Conservation (phyloP, 2,888 invertebrate species). For the Arge pagana region DNA sequence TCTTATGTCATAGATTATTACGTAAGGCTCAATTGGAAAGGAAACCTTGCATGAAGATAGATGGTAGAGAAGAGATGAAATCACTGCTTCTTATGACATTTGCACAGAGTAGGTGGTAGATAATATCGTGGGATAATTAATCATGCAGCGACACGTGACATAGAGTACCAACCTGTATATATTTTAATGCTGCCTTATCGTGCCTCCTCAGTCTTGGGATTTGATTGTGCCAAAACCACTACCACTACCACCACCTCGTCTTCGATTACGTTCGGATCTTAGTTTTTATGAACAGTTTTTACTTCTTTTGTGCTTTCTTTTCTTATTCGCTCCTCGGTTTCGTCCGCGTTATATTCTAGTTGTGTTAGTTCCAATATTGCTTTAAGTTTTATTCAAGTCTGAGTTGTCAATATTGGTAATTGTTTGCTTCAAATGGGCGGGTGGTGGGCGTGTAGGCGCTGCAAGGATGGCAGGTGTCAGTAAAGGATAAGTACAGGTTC, state of each 20-base stretch:
- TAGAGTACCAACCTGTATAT: constrained; percentile 1
- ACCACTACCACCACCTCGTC: constrained; percentile 42
- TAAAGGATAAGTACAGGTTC: constrained; percentile 54
- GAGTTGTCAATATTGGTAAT: constrained; percentile 25
- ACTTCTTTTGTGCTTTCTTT: constrained; percentile 27
- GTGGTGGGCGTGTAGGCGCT: constrained; percentile 52
- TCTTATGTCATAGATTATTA: too few species aligned
- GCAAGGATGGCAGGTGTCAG: constrained; percentile 56
- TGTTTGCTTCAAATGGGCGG: constrained; percentile 44
- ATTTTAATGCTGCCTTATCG: neutral
- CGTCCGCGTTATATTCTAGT: constrained; percentile 26
- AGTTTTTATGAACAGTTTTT: constrained; percentile 21
- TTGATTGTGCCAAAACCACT: constrained; percentile 16
- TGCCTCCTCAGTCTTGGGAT: constrained; percentile 9
- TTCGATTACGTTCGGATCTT: constrained; percentile 15
- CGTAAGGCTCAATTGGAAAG: too few species aligned
- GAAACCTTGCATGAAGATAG: too few species aligned
- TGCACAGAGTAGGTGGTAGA: too few species aligned
- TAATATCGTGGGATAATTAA: too few species aligned
- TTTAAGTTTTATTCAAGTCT: constrained; percentile 5
- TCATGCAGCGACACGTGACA: too few species aligned
- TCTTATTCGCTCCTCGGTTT: constrained; percentile 13
- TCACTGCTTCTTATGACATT: too few species aligned
- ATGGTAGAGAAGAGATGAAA: too few species aligned
- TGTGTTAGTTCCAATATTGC: constrained; percentile 27